Evolutionary conservation across 64 coral and sea anemone species (phyloP).

Genomic region (Dendronephthya gigantea): DNA sequence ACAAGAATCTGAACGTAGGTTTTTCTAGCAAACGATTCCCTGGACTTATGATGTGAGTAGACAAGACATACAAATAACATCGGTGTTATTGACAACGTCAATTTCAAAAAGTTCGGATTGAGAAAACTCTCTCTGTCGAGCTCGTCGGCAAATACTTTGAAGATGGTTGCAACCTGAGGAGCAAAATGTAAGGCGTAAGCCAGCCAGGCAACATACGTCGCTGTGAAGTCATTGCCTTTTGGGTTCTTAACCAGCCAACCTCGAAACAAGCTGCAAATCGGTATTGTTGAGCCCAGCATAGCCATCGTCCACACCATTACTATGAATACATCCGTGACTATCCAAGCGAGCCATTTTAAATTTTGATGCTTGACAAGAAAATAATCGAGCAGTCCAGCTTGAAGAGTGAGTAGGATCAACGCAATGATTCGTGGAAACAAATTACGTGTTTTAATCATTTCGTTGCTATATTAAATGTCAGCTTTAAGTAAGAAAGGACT

Average conservation of each 20-base stretch:
- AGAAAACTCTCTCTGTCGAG: constrained; percentile 53
- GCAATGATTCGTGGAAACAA: background rate
- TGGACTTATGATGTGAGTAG: constrained; percentile 74
- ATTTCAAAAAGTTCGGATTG: constrained; percentile 69
- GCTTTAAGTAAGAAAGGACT: background rate
- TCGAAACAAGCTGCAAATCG: background rate
- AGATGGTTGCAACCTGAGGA: constrained; percentile 64
- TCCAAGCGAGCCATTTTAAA: background rate
- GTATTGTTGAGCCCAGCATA: background rate
- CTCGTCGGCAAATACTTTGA: constrained; percentile 33
- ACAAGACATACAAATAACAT: constrained; percentile 72
- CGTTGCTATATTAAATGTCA: background rate
- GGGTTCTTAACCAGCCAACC: constrained; percentile 13
- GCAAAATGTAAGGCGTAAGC: constrained; percentile 74
- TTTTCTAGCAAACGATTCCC: constrained; percentile 46
- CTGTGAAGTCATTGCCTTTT: constrained; percentile 11
- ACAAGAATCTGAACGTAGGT: constrained; percentile 75
- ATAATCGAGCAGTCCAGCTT: background rate
- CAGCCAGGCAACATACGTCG: constrained; percentile 53
- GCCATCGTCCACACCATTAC: background rate
- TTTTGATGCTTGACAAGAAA: constrained; percentile 2
- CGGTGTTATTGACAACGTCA: constrained; percentile 53
- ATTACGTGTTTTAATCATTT: background rate
- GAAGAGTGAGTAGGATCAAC: background rate
- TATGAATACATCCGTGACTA: background rate